Evolutionary conservation across 2,888 invertebrate genomes (phyloP), one percentile per base, ranked within the genome.

Genomic region (Phaonia tiefii): DNA sequence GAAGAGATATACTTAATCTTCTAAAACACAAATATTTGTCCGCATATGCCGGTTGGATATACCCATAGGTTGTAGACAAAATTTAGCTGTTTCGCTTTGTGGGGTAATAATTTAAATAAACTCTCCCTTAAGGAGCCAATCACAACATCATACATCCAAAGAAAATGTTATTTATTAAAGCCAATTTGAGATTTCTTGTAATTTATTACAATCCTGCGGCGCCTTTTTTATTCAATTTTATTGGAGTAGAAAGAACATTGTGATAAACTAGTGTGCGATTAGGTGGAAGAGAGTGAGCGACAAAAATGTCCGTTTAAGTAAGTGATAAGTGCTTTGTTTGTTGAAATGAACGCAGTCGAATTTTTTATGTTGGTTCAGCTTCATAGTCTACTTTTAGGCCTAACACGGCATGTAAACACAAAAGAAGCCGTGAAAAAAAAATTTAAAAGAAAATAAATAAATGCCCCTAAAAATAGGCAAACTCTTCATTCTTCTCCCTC

Each of bases 311-410:
- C 58, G 26, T 46, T 71, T 70, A 70, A 70, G 44, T 70, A 70
- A 70, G 70, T 70, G 71, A 71, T 71, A 71, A 71, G 60, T 60
- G 46, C 42, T 63, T 63, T 63, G 63, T 63, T 63, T 63, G 63
- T 63, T 42, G 39, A 63, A 63, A 42, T 63, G 42, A 37, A 63
- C 63, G 22, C 20, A 39, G 42, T 39, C 39, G 63, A 22, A 13
- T 58, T 26, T 54, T 46, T 56, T 17, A 8, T 39, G 37, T 15
- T 44, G 25, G 5, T 25, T 46, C 11, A 3, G n/a, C 42, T 22
- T 15, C 13, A 26, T n/a, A 58, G 60, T 31, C 46, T 31, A n/a
- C 39, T 51, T 63, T 37, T 22, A 51, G 39, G n/a, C 3, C 37
- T 15, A 37, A n/a, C n/a, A n/a, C n/a, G 31, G 37, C 2, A 13